Evolutionary conservation across 1,140 invertebrate species (phyloP).

Genomic region (Probaryconus sp.): DNA sequence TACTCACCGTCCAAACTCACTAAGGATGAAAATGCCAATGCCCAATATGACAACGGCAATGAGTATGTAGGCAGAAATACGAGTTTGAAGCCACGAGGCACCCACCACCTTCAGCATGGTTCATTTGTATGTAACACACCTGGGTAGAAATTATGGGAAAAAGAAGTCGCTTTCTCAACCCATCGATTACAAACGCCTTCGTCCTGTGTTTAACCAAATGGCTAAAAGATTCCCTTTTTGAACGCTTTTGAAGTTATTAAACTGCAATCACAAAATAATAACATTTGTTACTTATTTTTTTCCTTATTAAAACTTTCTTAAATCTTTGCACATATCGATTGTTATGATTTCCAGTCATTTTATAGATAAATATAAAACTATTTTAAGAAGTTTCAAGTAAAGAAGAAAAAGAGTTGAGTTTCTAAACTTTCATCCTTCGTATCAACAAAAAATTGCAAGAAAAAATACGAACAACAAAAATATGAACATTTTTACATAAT

Average conservation of each 20-base stretch:
- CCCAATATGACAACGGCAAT: slow-evolving; percentile 82
- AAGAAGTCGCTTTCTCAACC: slow-evolving; percentile 71
- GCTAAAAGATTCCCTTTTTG: background rate
- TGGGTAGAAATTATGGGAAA: slow-evolving; percentile 61
- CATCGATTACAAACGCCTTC: slow-evolving; percentile 74
- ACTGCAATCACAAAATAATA: background rate
- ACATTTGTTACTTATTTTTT: background rate
- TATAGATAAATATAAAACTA: too few species aligned
- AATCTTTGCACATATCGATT: too few species aligned
- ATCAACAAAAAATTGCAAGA: too few species aligned
- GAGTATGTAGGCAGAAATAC: slow-evolving; percentile 84
- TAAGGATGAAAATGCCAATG: slow-evolving; percentile 82
- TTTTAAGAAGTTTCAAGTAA: too few species aligned
- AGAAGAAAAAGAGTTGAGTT: too few species aligned
- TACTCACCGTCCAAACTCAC: slow-evolving; percentile 82
- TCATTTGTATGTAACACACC: slow-evolving; percentile 74
- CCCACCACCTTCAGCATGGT: slow-evolving; percentile 87
- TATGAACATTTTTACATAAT: too few species aligned
- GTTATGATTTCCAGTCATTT: too few species aligned
- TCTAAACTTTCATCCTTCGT: too few species aligned
- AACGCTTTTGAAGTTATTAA: background rate
- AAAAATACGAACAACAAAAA: too few species aligned
- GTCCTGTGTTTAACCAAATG: slow-evolving; percentile 52
- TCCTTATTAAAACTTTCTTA: too few species aligned
- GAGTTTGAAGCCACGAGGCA: slow-evolving; percentile 87